Percentiles rank a stretch among this genome's conserved stretches.
Evolutionary conservation across 2,113 vertebrate genomes (phyloP).

Genomic region (Pomatostomus ruficeps): DNA sequence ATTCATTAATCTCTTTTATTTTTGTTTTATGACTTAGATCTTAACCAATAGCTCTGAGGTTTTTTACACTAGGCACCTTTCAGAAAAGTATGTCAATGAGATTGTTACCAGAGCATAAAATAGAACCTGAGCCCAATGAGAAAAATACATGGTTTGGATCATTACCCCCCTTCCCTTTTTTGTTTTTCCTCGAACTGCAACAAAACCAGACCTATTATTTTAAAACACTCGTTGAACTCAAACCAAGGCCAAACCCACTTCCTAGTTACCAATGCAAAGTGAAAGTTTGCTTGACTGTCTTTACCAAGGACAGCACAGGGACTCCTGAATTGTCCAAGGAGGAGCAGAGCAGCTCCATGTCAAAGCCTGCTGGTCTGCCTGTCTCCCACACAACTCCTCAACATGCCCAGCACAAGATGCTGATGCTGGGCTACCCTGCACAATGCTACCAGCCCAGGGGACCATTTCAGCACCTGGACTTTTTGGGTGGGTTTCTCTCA

Average conservation of each 20-base stretch:
- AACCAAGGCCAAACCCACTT: neutral
- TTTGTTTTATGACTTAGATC: neutral
- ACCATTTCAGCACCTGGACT: neutral
- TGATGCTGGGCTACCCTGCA: neutral
- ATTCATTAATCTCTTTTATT: neutral
- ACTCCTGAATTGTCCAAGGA: fast-evolving
- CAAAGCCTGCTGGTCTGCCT: neutral
- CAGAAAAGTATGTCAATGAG: neutral
- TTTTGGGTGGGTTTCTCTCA: neutral
- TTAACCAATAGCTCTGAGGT: neutral
- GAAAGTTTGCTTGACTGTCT: neutral
- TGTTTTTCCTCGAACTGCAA: neutral
- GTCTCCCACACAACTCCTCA: neutral
- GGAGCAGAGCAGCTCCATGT: neutral
- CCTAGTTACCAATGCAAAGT: neutral
- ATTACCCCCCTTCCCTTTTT: neutral
- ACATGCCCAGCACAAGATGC: neutral
- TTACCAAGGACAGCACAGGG: neutral
- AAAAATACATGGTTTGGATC: neutral
- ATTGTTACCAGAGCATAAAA: neutral
- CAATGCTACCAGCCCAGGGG: neutral
- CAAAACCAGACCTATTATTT: neutral
- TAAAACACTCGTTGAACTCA: neutral
- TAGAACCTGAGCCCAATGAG: neutral
- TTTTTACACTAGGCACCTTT: neutral